Conservation (phyloP, 2,797 vertebrate species). For the Helarctos malayanus region DNA sequence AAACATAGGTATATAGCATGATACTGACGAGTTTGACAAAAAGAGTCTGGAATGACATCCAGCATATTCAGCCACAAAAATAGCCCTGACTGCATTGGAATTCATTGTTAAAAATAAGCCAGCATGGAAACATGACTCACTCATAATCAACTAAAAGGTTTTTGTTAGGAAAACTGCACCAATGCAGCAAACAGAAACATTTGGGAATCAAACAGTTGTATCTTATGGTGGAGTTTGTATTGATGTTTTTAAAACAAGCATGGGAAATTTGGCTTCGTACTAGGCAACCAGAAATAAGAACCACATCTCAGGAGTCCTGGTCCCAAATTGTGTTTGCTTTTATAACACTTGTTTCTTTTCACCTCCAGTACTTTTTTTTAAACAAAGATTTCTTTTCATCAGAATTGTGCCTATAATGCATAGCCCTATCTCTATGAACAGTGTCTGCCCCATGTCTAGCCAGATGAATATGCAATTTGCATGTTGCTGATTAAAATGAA, state of each 20-base stretch:
- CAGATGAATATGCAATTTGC: constrained; percentile 71
- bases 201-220: background rate
- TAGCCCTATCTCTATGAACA: constrained; percentile 63
- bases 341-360: constrained; percentile 46
- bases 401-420: background rate
- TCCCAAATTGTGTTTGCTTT: constrained; percentile 50
- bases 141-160: constrained; percentile 37
- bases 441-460: background rate
- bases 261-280: background rate
- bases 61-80: constrained; percentile 28
- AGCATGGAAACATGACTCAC: background rate
- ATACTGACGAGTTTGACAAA: background rate
- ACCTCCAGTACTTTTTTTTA: background rate
- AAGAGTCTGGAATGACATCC: background rate
- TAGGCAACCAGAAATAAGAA: background rate
- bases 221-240: background rate
- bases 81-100: background rate
- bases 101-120: constrained; percentile 26
- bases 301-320: background rate
- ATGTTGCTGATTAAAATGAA: constrained; percentile 63
- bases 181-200: background rate
- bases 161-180: background rate
- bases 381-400: constrained; percentile 60
- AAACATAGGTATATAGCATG: background rate
- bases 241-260: background rate